phyloP scores from a whole-genome alignment of 2,888 invertebrate species.

The Anorthoa munda region DNA sequence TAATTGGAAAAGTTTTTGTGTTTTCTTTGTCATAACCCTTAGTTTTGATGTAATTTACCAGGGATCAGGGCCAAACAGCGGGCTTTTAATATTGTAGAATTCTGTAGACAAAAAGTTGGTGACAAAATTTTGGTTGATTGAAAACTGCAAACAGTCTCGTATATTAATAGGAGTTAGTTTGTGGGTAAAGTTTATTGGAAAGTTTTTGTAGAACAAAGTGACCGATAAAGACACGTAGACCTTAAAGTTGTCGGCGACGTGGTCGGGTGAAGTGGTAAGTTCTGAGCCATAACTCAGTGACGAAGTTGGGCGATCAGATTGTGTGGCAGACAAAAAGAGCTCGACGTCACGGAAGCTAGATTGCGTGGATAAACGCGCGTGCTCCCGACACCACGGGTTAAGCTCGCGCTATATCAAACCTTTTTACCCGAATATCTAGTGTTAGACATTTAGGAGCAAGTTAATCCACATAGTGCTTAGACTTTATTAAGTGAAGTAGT shows the following conservation, averaged over 20 bases:
- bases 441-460: constrained; percentile 45
- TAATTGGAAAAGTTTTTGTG: constrained; percentile 87
- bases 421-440: constrained; percentile 52
- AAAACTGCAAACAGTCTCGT: constrained; percentile 54
- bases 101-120: constrained; percentile 36
- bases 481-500: constrained; percentile 40
- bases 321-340: constrained; percentile 78
- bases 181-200: constrained; percentile 58
- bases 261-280: constrained; percentile 78
- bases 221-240: constrained; percentile 75
- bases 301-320: constrained; percentile 84
- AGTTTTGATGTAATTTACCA: constrained; percentile 72
- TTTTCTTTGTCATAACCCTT: constrained; percentile 79
- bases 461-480: constrained; percentile 50
- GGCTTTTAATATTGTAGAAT: constrained; percentile 52
- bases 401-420: constrained; percentile 71
- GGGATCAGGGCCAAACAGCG: constrained; percentile 55
- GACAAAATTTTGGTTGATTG: constrained; percentile 54
- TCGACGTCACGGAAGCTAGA: constrained; percentile 80
- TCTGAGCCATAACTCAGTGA: constrained; percentile 81
- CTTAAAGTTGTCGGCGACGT: constrained; percentile 74
- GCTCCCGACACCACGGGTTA: constrained; percentile 73
- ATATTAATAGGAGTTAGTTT: constrained; percentile 51
- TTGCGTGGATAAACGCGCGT: constrained; percentile 81
- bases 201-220: constrained; percentile 70